These are phyloP conservation scores for Dasysyrphus tricinctus DNA, from an alignment of 2,888 invertebrate species.

Conservation along the genomic window DNA sequence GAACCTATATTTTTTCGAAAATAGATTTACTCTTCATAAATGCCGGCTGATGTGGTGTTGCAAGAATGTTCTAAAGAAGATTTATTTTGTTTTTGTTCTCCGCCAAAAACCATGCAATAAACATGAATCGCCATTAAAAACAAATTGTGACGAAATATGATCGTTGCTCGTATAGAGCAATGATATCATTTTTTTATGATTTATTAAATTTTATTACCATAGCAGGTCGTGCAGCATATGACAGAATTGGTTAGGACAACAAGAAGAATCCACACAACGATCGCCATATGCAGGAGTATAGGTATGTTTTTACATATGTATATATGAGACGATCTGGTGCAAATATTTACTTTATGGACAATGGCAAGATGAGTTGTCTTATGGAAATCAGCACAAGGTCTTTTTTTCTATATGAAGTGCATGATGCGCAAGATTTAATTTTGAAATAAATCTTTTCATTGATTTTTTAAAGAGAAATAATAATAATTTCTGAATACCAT, in stretches of 20 bases:
- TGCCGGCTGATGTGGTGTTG: conserved; percentile 17
- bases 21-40: too few relatives aligned
- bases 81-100: conserved; percentile 19
- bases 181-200: conserved; percentile 74
- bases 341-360: conserved; percentile 32
- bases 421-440: not conserved
- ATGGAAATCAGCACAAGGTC: conserved; percentile 59
- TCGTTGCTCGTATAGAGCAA: conserved; percentile 52
- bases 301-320: not conserved
- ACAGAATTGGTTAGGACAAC: conserved; percentile 58
- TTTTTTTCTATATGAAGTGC: not conserved
- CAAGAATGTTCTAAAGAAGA: conserved; percentile 48
- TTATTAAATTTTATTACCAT: conserved; percentile 68
- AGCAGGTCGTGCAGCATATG: conserved; percentile 49
- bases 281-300: conserved; percentile 33
- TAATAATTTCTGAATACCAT: not conserved
- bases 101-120: conserved; percentile 39
- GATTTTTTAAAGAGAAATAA: not conserved
- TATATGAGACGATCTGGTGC: conserved; percentile 30
- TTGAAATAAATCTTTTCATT: not conserved
- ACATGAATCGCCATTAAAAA: conserved; percentile 67
- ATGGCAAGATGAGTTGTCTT: conserved; percentile 36
- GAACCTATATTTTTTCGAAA: not conserved
- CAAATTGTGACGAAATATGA: conserved; percentile 69
- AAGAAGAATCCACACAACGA: not conserved